These are phyloP conservation scores for Cryptops parisi DNA, from an alignment of 2,888 invertebrate species.

Conservation along the genomic window DNA sequence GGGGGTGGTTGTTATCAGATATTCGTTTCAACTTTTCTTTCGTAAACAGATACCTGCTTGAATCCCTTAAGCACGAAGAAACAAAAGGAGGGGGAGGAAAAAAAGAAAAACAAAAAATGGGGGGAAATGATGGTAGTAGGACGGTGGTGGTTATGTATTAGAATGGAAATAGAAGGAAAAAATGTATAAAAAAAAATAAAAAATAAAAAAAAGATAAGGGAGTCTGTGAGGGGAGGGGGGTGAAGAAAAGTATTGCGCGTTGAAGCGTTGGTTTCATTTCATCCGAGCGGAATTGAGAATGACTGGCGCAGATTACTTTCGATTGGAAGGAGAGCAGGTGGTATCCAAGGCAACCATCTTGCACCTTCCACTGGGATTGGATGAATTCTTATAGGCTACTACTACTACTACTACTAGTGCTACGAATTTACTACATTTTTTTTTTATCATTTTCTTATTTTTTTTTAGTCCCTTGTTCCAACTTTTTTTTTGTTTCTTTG, in stretches of 20 bases:
- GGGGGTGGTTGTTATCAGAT: too few species aligned
- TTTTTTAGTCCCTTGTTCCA: too few species aligned
- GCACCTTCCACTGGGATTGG: slow-evolving; percentile 9
- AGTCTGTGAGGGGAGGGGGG: not conserved
- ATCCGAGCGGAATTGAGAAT: slow-evolving; percentile 6
- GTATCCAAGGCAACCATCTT: slow-evolving; percentile 12
- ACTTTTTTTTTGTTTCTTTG: too few species aligned
- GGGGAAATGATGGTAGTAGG: too few species aligned
- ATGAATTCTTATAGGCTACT: slow-evolving; percentile 11
- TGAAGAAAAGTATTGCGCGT: not conserved
- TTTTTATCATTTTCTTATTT: too few species aligned
- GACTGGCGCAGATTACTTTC: slow-evolving; percentile 11
- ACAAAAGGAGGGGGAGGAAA: not conserved
- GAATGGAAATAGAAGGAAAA: too few species aligned
- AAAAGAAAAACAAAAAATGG: not conserved
- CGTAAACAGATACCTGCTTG: too few species aligned
- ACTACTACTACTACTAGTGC: too few species aligned
- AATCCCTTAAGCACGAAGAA: not conserved
- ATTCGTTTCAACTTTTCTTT: too few species aligned
- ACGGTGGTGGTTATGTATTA: too few species aligned
- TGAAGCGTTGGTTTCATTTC: not conserved
- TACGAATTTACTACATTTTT: too few species aligned
- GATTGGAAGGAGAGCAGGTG: slow-evolving; percentile 13
- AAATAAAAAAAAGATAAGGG: not conserved
- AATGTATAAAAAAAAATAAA: not conserved